Evolutionary conservation across 2,888 invertebrate genomes (phyloP).

Genomic region (Xestia c-nigrum): DNA sequence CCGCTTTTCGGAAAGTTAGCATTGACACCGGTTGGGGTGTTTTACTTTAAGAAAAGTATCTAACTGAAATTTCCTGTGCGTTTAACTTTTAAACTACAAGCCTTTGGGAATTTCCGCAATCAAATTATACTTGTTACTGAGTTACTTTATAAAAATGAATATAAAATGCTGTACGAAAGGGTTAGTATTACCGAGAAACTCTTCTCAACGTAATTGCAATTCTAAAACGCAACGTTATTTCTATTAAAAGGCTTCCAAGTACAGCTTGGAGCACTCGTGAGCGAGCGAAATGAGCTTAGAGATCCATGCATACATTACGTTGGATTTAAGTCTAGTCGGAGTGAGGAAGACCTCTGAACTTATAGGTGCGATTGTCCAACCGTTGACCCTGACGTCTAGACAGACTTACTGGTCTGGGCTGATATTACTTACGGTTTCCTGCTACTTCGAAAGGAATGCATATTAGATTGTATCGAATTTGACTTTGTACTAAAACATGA

Average conservation of each 20-base stretch:
- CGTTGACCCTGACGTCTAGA: conserved; percentile 69
- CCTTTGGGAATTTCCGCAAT: conserved; percentile 49
- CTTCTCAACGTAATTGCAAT: conserved; percentile 49
- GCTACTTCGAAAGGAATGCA: conserved; percentile 47
- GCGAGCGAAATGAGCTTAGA: conserved; percentile 62
- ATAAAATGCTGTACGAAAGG: conserved; percentile 35
- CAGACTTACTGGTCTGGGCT: conserved; percentile 61
- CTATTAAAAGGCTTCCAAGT: conserved; percentile 63
- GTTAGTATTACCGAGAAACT: conserved; percentile 38
- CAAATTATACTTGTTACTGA: conserved; percentile 41
- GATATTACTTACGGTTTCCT: conserved; percentile 65
- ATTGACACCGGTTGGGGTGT: conserved; percentile 52
- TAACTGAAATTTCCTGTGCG: conserved; percentile 58
- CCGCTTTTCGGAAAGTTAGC: conserved; percentile 66
- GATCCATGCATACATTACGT: conserved; percentile 67
- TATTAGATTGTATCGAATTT: conserved; percentile 56
- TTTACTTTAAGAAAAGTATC: conserved; percentile 54
- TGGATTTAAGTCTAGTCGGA: conserved; percentile 66
- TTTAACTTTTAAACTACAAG: conserved; percentile 49
- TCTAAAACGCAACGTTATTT: conserved; percentile 59
- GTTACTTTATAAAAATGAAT: conserved; percentile 41
- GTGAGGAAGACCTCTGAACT: conserved; percentile 65
- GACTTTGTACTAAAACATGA: conserved; percentile 3
- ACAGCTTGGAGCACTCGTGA: conserved; percentile 62
- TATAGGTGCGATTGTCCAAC: conserved; percentile 66